Evolutionary conservation across 2,797 vertebrate genomes (phyloP).

Genomic region (Eulemur rubriventer): DNA sequence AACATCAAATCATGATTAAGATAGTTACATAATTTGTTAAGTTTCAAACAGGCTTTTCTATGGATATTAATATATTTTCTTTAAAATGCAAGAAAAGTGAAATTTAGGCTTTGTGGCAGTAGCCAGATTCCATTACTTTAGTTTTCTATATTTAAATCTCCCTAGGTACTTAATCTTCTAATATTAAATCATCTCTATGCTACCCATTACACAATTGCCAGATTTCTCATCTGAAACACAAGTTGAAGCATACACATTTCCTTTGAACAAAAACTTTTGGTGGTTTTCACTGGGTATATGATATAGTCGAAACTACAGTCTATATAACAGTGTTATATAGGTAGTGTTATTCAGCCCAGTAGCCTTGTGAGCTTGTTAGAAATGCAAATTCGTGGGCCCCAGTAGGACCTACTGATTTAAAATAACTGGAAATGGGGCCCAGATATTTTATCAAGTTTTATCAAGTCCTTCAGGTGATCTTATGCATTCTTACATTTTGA

Average conservation of each 20-base stretch:
- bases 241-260: background rate
- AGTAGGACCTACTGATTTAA: background rate
- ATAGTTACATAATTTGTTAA: background rate
- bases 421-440: background rate
- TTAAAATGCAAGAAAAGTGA: slow-evolving; percentile 20
- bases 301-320: background rate
- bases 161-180: background rate
- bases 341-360: background rate
- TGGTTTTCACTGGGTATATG: background rate
- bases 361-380: background rate
- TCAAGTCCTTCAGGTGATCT: background rate
- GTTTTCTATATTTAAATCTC: background rate
- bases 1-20: background rate
- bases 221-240: background rate
- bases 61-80: background rate
- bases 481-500: background rate
- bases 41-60: slow-evolving; percentile 29
- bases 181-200: background rate
- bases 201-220: background rate
- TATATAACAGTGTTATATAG: background rate
- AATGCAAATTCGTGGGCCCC: background rate
- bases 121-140: background rate
- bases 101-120: background rate
- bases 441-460: background rate
- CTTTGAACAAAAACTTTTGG: background rate